These are phyloP conservation scores for Andrena dorsata DNA, from an alignment of 2,888 invertebrate species.

Conservation along the genomic window DNA sequence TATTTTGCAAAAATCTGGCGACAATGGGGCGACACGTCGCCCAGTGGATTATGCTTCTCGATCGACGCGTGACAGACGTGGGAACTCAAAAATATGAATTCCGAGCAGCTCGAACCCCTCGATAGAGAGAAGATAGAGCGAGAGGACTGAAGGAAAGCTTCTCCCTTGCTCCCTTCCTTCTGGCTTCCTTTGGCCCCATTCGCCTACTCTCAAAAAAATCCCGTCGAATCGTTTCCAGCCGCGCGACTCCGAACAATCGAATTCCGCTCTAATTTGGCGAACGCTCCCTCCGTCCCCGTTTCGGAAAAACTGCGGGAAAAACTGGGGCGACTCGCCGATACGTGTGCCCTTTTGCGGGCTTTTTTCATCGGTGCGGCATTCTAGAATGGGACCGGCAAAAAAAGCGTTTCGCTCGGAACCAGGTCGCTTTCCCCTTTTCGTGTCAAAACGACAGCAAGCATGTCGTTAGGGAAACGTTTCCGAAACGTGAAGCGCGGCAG, in stretches of 20 bases:
- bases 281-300: slow-evolving; percentile 14
- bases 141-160: slow-evolving; percentile 17
- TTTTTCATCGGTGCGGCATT: slow-evolving; percentile 24
- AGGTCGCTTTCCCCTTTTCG: not conserved
- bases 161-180: not conserved
- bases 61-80: slow-evolving; percentile 67
- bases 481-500: not conserved
- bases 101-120: slow-evolving; percentile 40
- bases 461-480: slow-evolving; percentile 28
- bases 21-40: slow-evolving; percentile 28
- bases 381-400: not conserved
- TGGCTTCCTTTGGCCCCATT: not conserved
- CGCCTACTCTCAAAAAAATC: slow-evolving; percentile 38
- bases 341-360: slow-evolving; percentile 58
- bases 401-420: slow-evolving; percentile 20
- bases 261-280: slow-evolving; percentile 74
- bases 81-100: slow-evolving; percentile 67
- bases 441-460: not conserved
- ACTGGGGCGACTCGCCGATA: slow-evolving; percentile 44
- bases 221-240: slow-evolving; percentile 73
- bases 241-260: slow-evolving; percentile 75
- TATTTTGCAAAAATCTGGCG: slow-evolving; percentile 29
- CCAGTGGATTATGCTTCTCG: not conserved
- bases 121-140: not conserved
- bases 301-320: slow-evolving; percentile 49